phyloP scores from a whole-genome alignment of 53 echinoderm and acorn worm species.

The Apostichopus leukothele region DNA sequence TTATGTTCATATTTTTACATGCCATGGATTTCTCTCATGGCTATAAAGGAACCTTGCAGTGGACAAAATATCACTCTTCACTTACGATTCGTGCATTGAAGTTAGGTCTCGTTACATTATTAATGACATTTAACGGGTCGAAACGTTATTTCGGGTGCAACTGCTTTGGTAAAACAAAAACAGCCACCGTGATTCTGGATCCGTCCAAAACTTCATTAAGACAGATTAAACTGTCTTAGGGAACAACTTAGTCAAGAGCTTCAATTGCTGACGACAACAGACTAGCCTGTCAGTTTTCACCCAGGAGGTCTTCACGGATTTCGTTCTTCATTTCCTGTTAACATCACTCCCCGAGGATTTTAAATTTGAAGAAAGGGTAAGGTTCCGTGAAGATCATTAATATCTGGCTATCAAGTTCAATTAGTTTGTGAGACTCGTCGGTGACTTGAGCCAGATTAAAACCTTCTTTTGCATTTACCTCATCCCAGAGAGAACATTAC shows the following conservation, averaged over 20 bases:
- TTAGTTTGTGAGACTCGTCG: conserved; percentile 29
- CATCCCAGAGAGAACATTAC: not conserved
- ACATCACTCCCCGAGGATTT: conserved; percentile 19
- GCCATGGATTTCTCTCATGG: too few species aligned
- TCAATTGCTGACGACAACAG: not conserved
- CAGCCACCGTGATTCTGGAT: too few species aligned
- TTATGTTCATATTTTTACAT: too few species aligned
- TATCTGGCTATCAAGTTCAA: conserved; percentile 39
- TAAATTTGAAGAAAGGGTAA: conserved; percentile 40
- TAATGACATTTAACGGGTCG: too few species aligned
- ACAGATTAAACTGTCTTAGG: too few species aligned
- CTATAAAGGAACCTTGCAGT: too few species aligned
- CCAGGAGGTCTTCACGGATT: conserved; percentile 24
- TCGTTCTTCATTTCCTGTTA: conserved; percentile 39
- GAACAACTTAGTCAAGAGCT: not conserved
- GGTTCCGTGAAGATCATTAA: conserved; percentile 46
- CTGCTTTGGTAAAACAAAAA: too few species aligned
- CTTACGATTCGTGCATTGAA: too few species aligned
- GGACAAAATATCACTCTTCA: too few species aligned
- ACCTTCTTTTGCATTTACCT: not conserved
- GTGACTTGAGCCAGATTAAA: conserved; percentile 18
- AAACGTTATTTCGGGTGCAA: too few species aligned
- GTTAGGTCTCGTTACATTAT: too few species aligned
- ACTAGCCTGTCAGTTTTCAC: conserved; percentile 21
- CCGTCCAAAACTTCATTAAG: too few species aligned